Evolutionary conservation across 1,140 invertebrate species (phyloP).

Genomic region (Pygmarrhopalites habei): DNA sequence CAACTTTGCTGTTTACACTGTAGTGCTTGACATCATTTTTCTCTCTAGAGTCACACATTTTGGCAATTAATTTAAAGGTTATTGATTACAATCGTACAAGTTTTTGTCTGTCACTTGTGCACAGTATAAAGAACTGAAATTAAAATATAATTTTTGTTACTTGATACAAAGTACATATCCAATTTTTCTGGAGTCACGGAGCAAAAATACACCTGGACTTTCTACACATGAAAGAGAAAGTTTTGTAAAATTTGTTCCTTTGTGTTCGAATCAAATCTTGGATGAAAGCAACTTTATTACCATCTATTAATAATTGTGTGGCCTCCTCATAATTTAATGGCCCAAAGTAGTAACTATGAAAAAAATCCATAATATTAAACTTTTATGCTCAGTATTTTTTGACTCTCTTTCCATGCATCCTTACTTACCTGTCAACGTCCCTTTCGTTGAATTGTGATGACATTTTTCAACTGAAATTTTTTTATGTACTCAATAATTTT

Average conservation of each 20-base stretch:
- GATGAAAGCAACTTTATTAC: too few relatives aligned
- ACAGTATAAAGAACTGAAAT: too few relatives aligned
- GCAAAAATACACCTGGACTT: constrained; percentile 23
- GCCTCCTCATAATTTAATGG: constrained; percentile 19
- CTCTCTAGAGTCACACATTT: background rate
- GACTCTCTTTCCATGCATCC: too few relatives aligned
- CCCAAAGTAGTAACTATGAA: background rate
- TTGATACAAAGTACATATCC: constrained; percentile 35
- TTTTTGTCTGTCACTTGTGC: background rate
- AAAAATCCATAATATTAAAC: background rate
- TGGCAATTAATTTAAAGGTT: background rate
- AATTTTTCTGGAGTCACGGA: constrained; percentile 22
- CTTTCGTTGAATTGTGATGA: too few relatives aligned
- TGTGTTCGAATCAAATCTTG: background rate
- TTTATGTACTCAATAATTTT: too few relatives aligned
- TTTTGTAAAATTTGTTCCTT: background rate
- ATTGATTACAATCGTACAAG: background rate
- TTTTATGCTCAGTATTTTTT: background rate
- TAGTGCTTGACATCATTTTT: constrained; percentile 3
- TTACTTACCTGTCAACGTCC: too few relatives aligned
- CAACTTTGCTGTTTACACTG: background rate
- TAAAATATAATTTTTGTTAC: constrained; percentile 25
- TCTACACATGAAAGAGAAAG: too few relatives aligned
- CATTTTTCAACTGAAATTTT: too few relatives aligned
- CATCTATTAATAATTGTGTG: constrained; percentile 9